Percentiles rank a stretch among this genome's conserved stretches.
Conservation (phyloP, 2,113 vertebrate species). For the Felis chaus region DNA sequence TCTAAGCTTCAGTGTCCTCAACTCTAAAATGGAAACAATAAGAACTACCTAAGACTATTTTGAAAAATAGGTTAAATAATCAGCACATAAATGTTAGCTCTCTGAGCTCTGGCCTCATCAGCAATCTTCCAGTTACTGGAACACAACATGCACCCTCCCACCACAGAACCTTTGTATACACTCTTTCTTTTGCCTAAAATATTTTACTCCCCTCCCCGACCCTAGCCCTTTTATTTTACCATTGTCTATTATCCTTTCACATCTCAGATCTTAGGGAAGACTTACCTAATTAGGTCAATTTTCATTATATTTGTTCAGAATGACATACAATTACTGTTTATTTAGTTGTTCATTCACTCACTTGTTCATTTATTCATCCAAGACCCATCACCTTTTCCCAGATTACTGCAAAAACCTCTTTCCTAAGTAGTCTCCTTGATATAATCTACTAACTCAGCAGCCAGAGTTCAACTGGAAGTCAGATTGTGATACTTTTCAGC, state of each 20-base stretch:
- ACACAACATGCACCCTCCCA: not conserved
- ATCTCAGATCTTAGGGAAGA: not conserved
- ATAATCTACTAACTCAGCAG: not conserved
- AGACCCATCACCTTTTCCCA: not conserved
- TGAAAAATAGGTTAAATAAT: slow-evolving; percentile 9
- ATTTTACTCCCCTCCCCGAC: not conserved
- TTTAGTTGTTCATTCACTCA: not conserved
- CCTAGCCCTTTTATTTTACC: not conserved
- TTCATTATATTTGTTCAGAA: slow-evolving; percentile 4
- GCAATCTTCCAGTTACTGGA: slow-evolving; percentile 17
- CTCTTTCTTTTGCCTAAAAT: not conserved
- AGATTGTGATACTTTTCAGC: not conserved
- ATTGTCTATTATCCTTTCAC: not conserved
- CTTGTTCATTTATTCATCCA: not conserved
- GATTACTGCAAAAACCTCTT: not conserved
- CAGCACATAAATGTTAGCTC: not conserved
- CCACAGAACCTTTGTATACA: not conserved
- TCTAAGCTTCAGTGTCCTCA: slow-evolving; percentile 22
- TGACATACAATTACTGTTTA: not conserved
- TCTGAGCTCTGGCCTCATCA: slow-evolving; percentile 19
- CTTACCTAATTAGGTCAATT: not conserved
- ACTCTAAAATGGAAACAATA: slow-evolving; percentile 36
- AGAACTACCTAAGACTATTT: not conserved
- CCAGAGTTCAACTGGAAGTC: not conserved
- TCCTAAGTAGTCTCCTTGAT: not conserved